These are phyloP conservation scores for Menidia beryllina DNA, from an alignment of 2,113 vertebrate species.

Conservation along the genomic window DNA sequence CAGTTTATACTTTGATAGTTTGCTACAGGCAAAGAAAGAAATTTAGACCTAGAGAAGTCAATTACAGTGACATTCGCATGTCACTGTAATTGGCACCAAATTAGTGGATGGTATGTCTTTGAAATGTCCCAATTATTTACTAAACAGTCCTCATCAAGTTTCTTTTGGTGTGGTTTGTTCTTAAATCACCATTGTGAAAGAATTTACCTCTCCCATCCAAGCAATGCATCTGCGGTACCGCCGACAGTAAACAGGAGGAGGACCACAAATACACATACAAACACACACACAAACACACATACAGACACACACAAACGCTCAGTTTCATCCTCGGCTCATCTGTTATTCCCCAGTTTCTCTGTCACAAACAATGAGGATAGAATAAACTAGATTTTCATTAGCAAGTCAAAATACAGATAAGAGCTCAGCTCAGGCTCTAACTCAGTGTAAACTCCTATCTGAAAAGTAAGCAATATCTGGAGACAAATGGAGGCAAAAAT, in stretches of 20 bases:
- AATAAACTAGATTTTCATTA: constrained; percentile 73
- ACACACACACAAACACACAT: constrained; percentile 5
- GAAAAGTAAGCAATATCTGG: constrained; percentile 62
- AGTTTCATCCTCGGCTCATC: constrained; percentile 18
- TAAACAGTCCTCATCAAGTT: neutral
- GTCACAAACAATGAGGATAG: constrained; percentile 59
- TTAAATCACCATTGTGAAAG: constrained; percentile 7
- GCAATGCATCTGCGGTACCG: constrained; percentile 29
- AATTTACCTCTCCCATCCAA: constrained; percentile 25
- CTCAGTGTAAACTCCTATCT: constrained; percentile 56
- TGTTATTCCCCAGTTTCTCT: constrained; percentile 54
- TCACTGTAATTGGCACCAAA: neutral
- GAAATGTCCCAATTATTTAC: neutral
- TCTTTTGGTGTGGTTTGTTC: constrained; percentile 21
- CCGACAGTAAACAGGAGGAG: constrained; percentile 40
- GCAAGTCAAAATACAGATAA: constrained; percentile 73
- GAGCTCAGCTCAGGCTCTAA: constrained; percentile 36
- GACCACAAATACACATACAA: constrained; percentile 29
- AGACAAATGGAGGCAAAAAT: constrained; percentile 50
- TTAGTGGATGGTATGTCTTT: neutral
- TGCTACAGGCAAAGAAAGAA: neutral
- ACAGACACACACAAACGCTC: constrained; percentile 16
- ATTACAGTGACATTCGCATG: neutral
- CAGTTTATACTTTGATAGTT: neutral
- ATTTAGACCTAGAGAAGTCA: neutral